phyloP scores from a whole-genome alignment of 2,113 vertebrate genomes.

The Salvelinus alpinus region DNA sequence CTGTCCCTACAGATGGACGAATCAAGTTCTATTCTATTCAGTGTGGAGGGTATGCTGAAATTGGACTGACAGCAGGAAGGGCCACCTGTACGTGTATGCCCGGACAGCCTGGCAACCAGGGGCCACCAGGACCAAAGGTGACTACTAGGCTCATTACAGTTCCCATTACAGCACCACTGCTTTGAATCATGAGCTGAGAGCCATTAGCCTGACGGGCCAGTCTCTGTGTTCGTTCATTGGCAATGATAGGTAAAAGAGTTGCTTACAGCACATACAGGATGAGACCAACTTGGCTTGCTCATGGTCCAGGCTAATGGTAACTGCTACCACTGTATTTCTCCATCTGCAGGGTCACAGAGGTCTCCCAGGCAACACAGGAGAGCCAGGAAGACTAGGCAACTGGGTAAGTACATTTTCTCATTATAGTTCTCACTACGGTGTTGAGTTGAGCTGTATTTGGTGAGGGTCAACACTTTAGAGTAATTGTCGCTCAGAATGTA shows the following conservation, averaged over 20 bases:
- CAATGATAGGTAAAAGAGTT: no score
- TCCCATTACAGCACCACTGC: neutral
- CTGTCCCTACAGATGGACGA: neutral
- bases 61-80: slow-evolving; percentile 56
- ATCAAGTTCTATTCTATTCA: slow-evolving; percentile 22
- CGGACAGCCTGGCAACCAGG: slow-evolving; percentile 63
- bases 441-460: slow-evolving; percentile 2
- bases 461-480: neutral
- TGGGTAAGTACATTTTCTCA: slow-evolving; percentile 57
- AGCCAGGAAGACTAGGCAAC: slow-evolving; percentile 61
- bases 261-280: no score
- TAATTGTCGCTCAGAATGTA: neutral
- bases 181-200: neutral
- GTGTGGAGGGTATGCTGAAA: slow-evolving; percentile 73
- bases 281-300: no score
- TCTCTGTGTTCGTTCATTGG: no score
- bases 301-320: no score
- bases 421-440: slow-evolving; percentile 16
- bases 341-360: slow-evolving; percentile 74
- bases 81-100: slow-evolving; percentile 65
- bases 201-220: no score
- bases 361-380: slow-evolving; percentile 64
- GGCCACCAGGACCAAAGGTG: slow-evolving; percentile 66
- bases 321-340: neutral
- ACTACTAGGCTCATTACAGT: slow-evolving; percentile 3